Evolutionary conservation across 1,140 invertebrate genomes (phyloP), one percentile per base, ranked within the genome.

Genomic region (Oreohelix idahoensis): DNA sequence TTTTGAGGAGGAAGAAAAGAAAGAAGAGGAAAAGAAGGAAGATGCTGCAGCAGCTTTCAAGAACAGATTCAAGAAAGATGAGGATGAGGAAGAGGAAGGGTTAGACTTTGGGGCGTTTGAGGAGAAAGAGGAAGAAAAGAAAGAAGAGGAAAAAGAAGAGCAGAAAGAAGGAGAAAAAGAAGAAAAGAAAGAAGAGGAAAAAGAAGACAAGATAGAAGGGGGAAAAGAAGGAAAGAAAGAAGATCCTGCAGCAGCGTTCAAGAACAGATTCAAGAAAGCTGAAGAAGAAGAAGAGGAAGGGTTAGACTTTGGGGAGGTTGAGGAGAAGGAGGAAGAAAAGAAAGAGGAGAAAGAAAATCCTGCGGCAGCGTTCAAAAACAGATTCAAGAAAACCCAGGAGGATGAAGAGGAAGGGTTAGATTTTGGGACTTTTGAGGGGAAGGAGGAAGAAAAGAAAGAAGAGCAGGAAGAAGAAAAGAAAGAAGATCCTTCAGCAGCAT

Each of bases 151-250:
- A 23, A 79, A 84, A 38, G 53, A n/a, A 58, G 4, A 58, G 4
- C 8, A 58, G 1, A 49, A 79, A 35, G 79, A 81, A 58, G 84
- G 87, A n/a, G 81, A 87, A 49, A 84, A 86, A 53, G 70, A 87
- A 58, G 5, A 66, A 74, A 45, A 70, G 84, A n/a, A 79, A 84
- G 63, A 80, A 83, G 38, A 75, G 58, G 69, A 38, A 84, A 71
- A 81, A 85, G n/a, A 74, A 83, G 70, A 75, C 81, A 51, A 77
- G 78, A 26, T 45, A 81, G 76, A 78, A 83, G 26, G 78, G 74
- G 66, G 84, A 86, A 26, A 78, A 85, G 51, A 86, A 32, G 81
- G 83, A 71, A 81, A 81, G 51, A 83, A 81, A 26, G 83, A 84
- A 36, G 51, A 80, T 29, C 74, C 79, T 32, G 74, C 32, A 66